Evolutionary conservation across 2,888 invertebrate genomes (phyloP), one percentile per base, ranked within the genome.

Genomic region (Caenorhabditis macrosperma): DNA sequence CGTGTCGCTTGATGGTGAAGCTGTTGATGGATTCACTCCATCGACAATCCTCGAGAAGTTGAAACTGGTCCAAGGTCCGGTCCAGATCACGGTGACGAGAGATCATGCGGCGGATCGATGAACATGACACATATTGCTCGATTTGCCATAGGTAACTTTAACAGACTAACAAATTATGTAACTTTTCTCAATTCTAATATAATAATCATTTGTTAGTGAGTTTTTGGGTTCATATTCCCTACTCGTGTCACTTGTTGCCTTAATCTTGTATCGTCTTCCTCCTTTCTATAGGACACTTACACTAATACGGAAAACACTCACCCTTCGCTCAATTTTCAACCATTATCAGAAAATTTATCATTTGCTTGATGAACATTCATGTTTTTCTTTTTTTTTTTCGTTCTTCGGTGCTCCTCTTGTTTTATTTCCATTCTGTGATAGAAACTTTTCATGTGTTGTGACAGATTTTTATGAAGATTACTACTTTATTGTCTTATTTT

Each of bases 1-100:
- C 6, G 72, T 82, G 60, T 76, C 86, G 20, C 74, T 90, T 12
- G 87, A 90, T 60, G 89, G 84, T 7, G 82, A 86, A 50, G 57
- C 84, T 5, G 87, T 90, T 20, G 86, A 85, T 7, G 84, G 87
- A 50, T 80, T 85, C 30, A 82, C 83, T 22, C 88, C 89, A 4
- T 55, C 81, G 4, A 84, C 82, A 12, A 88, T 90, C 41, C 85
- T 89, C 35, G 89, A 88, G 60, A 76, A 82, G 50, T 88, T 91
- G 78, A 83, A 89, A 81, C 60, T 81, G 28, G 79, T 87, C 54
- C 81, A 75, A 46, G 89, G 86, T 26, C 86, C 85, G 20, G 82
- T 88, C 12, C 78, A 81, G 24, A 84, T 88, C 46, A 82, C 82
- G 41, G 86, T 88, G 35, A 86, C 83, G 22, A 81, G 88, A 15